phyloP scores from a whole-genome alignment of 2,888 invertebrate genomes.

The Dryobotodes eremita region DNA sequence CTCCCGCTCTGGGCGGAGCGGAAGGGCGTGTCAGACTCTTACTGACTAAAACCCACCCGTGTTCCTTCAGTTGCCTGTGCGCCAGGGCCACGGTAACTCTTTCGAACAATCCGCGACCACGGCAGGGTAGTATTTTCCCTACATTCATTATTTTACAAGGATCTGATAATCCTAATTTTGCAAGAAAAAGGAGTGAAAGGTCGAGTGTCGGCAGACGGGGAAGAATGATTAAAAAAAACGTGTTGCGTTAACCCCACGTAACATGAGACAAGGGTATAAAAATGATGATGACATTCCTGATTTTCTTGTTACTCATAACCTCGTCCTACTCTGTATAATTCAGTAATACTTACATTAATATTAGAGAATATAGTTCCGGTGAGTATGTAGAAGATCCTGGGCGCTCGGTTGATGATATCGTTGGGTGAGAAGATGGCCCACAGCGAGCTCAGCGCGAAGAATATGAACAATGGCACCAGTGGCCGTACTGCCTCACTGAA shows the following conservation, averaged over 20 bases:
- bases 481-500: slow-evolving; percentile 96
- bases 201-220: background rate
- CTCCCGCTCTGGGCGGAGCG: no score
- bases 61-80: no score
- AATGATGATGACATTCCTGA: background rate
- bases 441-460: slow-evolving; percentile 93
- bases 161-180: background rate
- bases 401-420: slow-evolving; percentile 95
- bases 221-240: background rate
- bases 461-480: slow-evolving; percentile 93
- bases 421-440: slow-evolving; percentile 97
- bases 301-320: background rate
- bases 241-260: background rate
- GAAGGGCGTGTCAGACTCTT: no score
- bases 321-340: background rate
- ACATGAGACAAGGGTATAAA: background rate
- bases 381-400: slow-evolving; percentile 96
- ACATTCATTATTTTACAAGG: background rate
- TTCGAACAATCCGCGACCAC: no score
- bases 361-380: slow-evolving; percentile 99
- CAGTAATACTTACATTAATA: slow-evolving; percentile 95
- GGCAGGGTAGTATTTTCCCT: background rate
- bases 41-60: no score
- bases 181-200: background rate
- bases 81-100: no score